These are phyloP conservation scores for Peucedramus taeniatus DNA, from an alignment of 2,113 vertebrate genomes.

Conservation along the genomic window DNA sequence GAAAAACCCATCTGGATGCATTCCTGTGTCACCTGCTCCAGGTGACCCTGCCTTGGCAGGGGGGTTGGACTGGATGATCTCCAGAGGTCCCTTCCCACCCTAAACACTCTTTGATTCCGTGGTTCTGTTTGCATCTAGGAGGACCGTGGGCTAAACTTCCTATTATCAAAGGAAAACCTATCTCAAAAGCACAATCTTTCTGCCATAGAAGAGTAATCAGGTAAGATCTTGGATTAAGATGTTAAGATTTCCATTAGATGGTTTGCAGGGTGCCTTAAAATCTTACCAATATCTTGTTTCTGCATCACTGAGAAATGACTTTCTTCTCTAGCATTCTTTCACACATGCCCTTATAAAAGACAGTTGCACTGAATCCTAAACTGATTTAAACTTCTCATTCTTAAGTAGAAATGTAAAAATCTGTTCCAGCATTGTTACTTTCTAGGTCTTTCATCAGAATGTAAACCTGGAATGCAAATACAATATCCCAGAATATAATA, in stretches of 20 bases:
- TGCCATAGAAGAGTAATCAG: neutral
- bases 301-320: neutral
- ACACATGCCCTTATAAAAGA: neutral
- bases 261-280: neutral
- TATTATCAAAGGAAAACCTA: neutral
- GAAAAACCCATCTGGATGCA: neutral
- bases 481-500: neutral
- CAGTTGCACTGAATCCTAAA: neutral
- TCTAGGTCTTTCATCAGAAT: neutral
- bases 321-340: neutral
- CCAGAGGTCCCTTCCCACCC: neutral
- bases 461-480: neutral
- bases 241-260: fast-evolving
- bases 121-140: neutral
- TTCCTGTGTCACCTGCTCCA: neutral
- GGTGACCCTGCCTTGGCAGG: neutral
- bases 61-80: neutral
- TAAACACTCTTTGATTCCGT: neutral
- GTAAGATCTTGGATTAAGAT: neutral
- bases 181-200: neutral
- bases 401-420: neutral
- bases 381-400: neutral
- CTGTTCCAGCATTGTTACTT: neutral
- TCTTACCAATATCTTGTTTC: neutral
- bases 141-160: neutral